These are phyloP conservation scores for Biston betularia DNA, from an alignment of 2,888 invertebrate species.

Conservation along the genomic window DNA sequence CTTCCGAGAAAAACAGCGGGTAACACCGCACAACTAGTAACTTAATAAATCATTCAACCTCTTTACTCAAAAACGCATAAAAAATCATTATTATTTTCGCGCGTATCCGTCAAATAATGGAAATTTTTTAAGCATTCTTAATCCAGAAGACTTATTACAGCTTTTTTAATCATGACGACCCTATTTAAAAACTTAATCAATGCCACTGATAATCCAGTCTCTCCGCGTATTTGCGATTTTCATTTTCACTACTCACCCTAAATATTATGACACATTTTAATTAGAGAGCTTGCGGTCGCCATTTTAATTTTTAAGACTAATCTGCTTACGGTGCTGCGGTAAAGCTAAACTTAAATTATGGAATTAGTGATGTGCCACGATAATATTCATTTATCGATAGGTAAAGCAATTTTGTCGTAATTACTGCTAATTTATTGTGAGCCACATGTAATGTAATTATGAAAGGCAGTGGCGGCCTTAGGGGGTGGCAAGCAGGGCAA, in stretches of 20 bases:
- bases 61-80: background rate
- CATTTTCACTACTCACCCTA: conserved; percentile 59
- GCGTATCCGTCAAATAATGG: no score
- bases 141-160: conserved; percentile 9
- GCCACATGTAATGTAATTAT: background rate
- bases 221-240: conserved; percentile 50
- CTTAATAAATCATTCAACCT: no score
- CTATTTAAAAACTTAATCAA: conserved; percentile 30
- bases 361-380: conserved; percentile 58
- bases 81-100: background rate
- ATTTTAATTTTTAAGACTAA: conserved; percentile 80
- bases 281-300: conserved; percentile 63
- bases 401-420: background rate
- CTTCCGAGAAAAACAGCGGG: no score
- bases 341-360: conserved; percentile 66
- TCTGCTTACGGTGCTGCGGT: conserved; percentile 71
- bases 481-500: no score
- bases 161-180: conserved; percentile 14
- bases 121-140: conserved; percentile 1
- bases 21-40: no score
- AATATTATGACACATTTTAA: conserved; percentile 82
- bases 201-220: conserved; percentile 31
- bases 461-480: no score
- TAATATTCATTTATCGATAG: background rate
- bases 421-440: background rate